Evolutionary conservation across 64 coral and sea anemone genomes (phyloP).

Genomic region (Pachyseris speciosa): DNA sequence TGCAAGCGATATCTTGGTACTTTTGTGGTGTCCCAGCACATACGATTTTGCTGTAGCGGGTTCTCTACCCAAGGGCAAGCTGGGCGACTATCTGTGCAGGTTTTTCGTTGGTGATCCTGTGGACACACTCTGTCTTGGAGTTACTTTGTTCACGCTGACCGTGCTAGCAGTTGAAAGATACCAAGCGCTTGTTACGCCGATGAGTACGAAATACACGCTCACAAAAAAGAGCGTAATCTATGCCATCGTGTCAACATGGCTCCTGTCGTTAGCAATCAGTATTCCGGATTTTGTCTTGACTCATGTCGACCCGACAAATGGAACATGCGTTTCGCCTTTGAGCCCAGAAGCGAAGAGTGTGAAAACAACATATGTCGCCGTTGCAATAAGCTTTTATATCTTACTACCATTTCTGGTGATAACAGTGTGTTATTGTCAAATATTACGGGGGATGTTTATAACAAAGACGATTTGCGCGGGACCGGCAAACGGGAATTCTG

Average conservation of each 20-base stretch:
- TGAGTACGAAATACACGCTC: conserved; percentile 22
- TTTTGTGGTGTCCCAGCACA: conserved; percentile 21
- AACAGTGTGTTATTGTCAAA: conserved; percentile 31
- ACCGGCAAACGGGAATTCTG: background rate
- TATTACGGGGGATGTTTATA: conserved; percentile 22
- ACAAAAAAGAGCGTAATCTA: conserved; percentile 11
- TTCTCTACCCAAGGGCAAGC: background rate
- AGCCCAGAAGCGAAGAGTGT: background rate
- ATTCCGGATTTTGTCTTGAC: conserved; percentile 38
- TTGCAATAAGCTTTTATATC: background rate
- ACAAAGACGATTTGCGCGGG: conserved; percentile 12
- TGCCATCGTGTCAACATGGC: conserved; percentile 32
- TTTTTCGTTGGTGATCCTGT: conserved; percentile 25
- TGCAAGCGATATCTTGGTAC: conserved; percentile 19
- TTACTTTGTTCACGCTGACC: conserved; percentile 25
- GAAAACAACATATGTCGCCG: background rate
- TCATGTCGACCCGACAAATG: background rate
- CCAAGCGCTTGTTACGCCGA: conserved; percentile 32
- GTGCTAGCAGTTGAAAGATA: conserved; percentile 28
- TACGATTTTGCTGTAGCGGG: conserved; percentile 15
- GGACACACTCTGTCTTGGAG: background rate
- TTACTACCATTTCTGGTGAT: background rate
- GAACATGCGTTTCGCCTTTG: conserved; percentile 16
- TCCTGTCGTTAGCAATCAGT: background rate
- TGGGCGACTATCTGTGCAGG: conserved; percentile 2